Evolutionary conservation across 2,113 vertebrate species (phyloP).

Genomic region (Hippocampus abdominalis): DNA sequence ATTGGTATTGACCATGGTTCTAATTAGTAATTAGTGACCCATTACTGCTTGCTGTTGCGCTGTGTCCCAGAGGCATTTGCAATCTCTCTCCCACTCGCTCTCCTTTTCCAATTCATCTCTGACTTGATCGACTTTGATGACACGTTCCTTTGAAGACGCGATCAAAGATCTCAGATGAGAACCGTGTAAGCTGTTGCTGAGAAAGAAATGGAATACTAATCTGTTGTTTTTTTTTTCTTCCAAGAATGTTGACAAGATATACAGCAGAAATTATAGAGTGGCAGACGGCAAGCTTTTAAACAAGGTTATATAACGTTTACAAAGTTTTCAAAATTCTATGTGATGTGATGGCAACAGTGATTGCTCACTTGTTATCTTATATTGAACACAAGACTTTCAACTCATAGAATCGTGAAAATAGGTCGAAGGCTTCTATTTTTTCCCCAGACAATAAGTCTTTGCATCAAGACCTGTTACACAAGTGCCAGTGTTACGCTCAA

Average conservation of each 20-base stretch:
- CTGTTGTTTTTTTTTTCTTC: conserved; percentile 22
- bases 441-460: no score
- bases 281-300: conserved; percentile 8
- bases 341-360: not conserved
- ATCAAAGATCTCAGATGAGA: conserved; percentile 70
- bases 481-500: no score
- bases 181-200: conserved; percentile 65
- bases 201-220: conserved; percentile 65
- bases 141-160: conserved; percentile 66
- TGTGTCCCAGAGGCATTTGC: conserved; percentile 45
- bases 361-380: not conserved
- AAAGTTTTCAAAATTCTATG: not conserved
- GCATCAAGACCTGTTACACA: no score
- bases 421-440: no score
- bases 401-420: no score
- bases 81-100: conserved; percentile 18
- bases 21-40: conserved; percentile 70
- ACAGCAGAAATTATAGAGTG: conserved; percentile 1
- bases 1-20: conserved; percentile 21
- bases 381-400: not conserved
- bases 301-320: not conserved
- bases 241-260: conserved; percentile 13
- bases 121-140: conserved; percentile 69
- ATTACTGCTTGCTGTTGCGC: conserved; percentile 44
- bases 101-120: conserved; percentile 52